Evolutionary conservation across 1,140 invertebrate species (phyloP), one percentile per base, ranked within the genome.

Genomic region (Leptinotarsa texana): DNA sequence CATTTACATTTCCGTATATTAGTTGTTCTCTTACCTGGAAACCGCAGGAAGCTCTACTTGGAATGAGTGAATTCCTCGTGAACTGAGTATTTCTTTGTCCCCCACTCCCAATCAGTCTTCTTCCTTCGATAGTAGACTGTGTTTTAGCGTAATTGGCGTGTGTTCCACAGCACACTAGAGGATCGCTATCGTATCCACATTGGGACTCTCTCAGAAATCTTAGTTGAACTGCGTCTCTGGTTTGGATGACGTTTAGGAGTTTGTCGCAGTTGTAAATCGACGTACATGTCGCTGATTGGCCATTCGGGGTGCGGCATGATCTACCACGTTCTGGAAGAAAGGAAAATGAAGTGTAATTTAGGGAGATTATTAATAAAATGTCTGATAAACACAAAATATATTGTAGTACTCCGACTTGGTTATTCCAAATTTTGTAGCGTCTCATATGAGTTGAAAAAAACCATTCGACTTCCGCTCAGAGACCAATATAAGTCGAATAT

Each of bases 121-220:
- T 57, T 57, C 51, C 51, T 17, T 15, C 15, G 15, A 57, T 8
- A n/a, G 13, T 17, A 17, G 51, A 15, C 5, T 57, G 51, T 17
- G 74, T 70, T 13, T 51, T 67, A 22, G 15, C 62, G 24, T 51
- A 75, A 68, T 70, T 78, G 5, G 74, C 63, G 17, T 67, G 72
- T 6, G 77, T 75, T 13, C 83, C 84, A 69, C 84, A 85, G 75
- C 84, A 85, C 2, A 85, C 84, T 4, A 80, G 71, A 13, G 82
- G 82, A 42, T 76, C 73, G 21, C 73, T 72, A 57, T 77, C 57
- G 27, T 73, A 75, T 3, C 79, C 76, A 51, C 79, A 80, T 48
- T 83, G 84, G 1, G 86, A 86, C 13, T 81, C 61, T 62, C 80
- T 77, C 3, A 88, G 63, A 67, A 82, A 85, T 22, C 80, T 74